Base-by-base conservation (phyloP, 1,140 invertebrate species). In the Drosophila yakuba region DNA sequence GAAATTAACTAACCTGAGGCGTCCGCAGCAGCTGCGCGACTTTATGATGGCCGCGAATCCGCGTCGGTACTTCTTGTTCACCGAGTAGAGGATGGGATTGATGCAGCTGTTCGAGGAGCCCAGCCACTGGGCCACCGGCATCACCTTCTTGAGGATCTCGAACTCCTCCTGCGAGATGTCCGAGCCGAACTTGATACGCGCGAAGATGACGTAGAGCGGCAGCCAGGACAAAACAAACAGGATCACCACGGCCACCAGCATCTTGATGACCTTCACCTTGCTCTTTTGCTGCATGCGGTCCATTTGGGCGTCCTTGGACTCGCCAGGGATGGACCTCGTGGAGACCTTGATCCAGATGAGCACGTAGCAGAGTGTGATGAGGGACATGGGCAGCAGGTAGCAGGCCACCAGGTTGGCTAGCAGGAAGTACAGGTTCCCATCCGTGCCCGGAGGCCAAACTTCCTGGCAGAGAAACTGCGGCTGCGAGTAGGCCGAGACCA, bases 61-160 rank as follows among this genome's bases (percentile, higher is more conserved):
- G 43, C 96, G 95, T 1, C 98, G 94, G 91, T 98, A 99, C 92
- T 99, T 99, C 80, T 98, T 98, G 92, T 98, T 99, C 93, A 99
- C 98, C 0, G 98, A 98, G 93, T 99, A 99, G n/a, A 99, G 94
- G 45, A 92, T 96, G 0, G 98, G 98, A 93, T 99, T 99, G 80
- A 99, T 98, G 94, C 98, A 99, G 32, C 97, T 98, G 92, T 99
- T 99, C 17, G 98, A 97, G 0, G 97, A 95, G 0, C 98, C 98
- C 2, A 99, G 93, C 98, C 98, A 99, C 93, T 99, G 98, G 0
- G 98, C 98, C 32, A 99, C 95, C 0, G 98, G 98, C 12, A 96
- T 96, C 0, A 96, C 95, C 2, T 97, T 95, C 12, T 96, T 95
- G 2, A 98, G 93, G 14, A 98, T 93, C 57, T 97, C 95, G 74